Base-by-base conservation (phyloP, 64 coral and sea anemone species). In the Montipora cactus region DNA sequence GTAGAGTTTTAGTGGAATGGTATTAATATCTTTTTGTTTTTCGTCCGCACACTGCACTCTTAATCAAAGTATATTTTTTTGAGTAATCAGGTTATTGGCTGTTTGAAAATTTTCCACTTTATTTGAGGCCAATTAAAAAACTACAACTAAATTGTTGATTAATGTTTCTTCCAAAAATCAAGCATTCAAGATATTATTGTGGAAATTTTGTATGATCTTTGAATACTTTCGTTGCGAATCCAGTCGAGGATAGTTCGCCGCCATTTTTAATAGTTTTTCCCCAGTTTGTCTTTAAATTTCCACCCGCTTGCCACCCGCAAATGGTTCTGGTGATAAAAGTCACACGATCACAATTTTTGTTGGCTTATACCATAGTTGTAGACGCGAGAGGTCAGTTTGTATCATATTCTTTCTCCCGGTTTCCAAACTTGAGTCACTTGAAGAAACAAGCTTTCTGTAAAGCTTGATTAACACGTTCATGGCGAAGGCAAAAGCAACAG, bases 281-380 rank as follows among this genome's bases (percentile, higher is more conserved):
- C 19, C 0, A 71, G 20, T 71, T 71, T n/a, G 20, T 12, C 61
- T 12, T 86, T 62, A 72, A 37, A 3, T 22, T 22, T 71, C 82
- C 82, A 86, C 82, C 82, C 8, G 82, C 46, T 20, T 18, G 19
- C 58, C 82, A 86, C 82, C 82, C 71, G 82, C 82, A 16, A 70
- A 21, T 19, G 19, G 3, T 37, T 37, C 66, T 50, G 70, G 62
- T 86, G 13, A n/a, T 57, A 47, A 45, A 44, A 46, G 44, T 57
- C 44, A 45, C 70, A 85, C 49, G 13, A 19, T 69, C 82, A 70
- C 47, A 16, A 57, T 57, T 8, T 57, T 57, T 57, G 37, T 37
- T 37, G 37, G 37, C 37, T 37, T 2, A 37, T 37, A 37, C 37
- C 37, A 37, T 37, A 37, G 37, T 37, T 37, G 37, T 37, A 37